These are phyloP conservation scores for Girardia tigrina DNA, from an alignment of 2,888 invertebrate species.

Conservation along the genomic window DNA sequence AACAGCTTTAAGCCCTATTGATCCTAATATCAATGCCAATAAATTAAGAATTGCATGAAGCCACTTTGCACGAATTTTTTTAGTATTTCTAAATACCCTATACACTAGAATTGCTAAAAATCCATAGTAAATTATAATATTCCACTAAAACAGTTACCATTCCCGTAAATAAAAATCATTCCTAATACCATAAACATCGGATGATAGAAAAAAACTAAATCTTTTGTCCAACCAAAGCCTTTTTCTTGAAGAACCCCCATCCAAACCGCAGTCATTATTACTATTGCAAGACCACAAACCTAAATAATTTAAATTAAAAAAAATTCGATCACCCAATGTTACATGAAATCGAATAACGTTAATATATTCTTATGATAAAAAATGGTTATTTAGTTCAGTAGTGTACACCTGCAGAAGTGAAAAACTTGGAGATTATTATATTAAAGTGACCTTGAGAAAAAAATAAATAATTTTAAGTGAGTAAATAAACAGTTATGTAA, in stretches of 20 bases:
- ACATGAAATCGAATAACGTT: no score
- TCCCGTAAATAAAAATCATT: slow-evolving; percentile 66
- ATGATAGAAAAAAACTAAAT: slow-evolving; percentile 69
- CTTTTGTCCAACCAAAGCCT: slow-evolving; percentile 56
- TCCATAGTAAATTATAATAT: no score
- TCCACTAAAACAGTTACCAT: slow-evolving; percentile 61
- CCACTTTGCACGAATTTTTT: slow-evolving; percentile 64
- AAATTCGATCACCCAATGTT: no score
- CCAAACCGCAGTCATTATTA: slow-evolving; percentile 59
- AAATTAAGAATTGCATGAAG: slow-evolving; percentile 62
- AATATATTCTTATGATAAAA: no score
- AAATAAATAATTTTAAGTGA: no score
- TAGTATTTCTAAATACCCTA: slow-evolving; percentile 61
- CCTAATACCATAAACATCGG: slow-evolving; percentile 72
- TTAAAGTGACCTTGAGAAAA: no score
- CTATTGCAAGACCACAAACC: slow-evolving; percentile 52
- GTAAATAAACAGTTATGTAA: no score
- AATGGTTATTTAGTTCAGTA: no score
- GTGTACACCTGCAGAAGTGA: no score
- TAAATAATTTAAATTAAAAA: no score
- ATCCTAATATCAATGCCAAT: slow-evolving; percentile 58
- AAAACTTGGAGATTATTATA: no score
- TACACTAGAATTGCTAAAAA: slow-evolving; percentile 66
- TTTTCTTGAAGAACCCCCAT: slow-evolving; percentile 49
- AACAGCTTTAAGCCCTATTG: slow-evolving; percentile 63